These are phyloP conservation scores for Acanthococcus lagerstroemiae DNA, from an alignment of 2,888 invertebrate genomes.

Conservation along the genomic window DNA sequence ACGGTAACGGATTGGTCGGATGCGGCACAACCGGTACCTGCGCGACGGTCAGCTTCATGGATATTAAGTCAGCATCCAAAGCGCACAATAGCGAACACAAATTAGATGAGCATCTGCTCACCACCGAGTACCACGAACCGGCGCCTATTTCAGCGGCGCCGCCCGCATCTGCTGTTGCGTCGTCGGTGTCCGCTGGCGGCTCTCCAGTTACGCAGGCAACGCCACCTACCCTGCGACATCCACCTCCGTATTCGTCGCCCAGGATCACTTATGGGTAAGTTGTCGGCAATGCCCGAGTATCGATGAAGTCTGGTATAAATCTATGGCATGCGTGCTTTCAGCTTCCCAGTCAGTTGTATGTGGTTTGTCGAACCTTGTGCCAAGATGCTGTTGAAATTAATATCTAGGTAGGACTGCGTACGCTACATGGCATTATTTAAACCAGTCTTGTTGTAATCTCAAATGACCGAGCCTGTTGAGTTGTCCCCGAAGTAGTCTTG, in stretches of 20 bases:
- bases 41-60: slow-evolving; percentile 90
- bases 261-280: slow-evolving; percentile 50
- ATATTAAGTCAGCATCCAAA: slow-evolving; percentile 91
- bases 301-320: too few relatives aligned
- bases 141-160: slow-evolving; percentile 51
- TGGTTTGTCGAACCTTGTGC: too few relatives aligned
- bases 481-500: too few relatives aligned
- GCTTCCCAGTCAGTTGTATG: too few relatives aligned
- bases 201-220: slow-evolving; percentile 42
- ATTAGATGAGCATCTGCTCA: slow-evolving; percentile 74
- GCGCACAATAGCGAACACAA: slow-evolving; percentile 84
- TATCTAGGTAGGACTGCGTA: too few relatives aligned
- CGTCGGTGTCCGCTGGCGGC: slow-evolving; percentile 14
- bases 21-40: slow-evolving; percentile 61
- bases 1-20: slow-evolving; percentile 44
- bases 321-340: too few relatives aligned
- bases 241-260: slow-evolving; percentile 49
- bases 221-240: slow-evolving; percentile 47
- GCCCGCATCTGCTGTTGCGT: slow-evolving; percentile 21
- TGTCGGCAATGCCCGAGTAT: neutral
- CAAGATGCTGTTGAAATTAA: too few relatives aligned
- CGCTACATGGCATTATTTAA: too few relatives aligned
- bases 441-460: too few relatives aligned
- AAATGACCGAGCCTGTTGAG: too few relatives aligned
- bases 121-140: slow-evolving; percentile 86